Evolutionary conservation across 1,140 invertebrate species (phyloP), one percentile per base, ranked within the genome.

Genomic region (Akabosia matsudoensis): DNA sequence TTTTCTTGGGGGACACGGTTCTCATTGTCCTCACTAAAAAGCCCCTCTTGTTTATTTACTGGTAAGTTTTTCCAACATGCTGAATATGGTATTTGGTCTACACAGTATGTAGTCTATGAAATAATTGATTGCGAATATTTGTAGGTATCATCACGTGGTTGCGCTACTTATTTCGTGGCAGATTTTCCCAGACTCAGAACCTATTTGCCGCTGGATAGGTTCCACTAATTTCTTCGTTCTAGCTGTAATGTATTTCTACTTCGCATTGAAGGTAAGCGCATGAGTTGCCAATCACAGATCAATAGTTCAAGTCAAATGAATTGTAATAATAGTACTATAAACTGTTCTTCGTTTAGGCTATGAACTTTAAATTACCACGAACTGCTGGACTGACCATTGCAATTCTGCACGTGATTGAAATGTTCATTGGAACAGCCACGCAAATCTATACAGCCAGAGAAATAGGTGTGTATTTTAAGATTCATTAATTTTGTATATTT

Each of bases 101-200:
- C n/a, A n/a, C n/a, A n/a, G n/a, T n/a, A n/a, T n/a, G n/a, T n/a
- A n/a, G n/a, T 45, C 37, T 45, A 7, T 45, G 37, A 45, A 10
- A 45, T 10, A 10, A 45, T 45, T 10, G 18, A 7, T 10, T 45
- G 37, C 37, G n/a, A 45, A 56, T 56, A 30, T 4, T 28, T 70
- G 10, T 75, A 75, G 74, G 74, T 76, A 73, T 76, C 76, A 76
- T n/a, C 76, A 76, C 34, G 70, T 61, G n/a, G 33, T 73, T 14
- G 76, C 72, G 7, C 22, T 76, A 18, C 54, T 76, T n/a, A 64
- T 76, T 18, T 33, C 71, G 24, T 73, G 71, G 70, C 52, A 73
- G 22, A 67, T 76, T 24, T 72, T 64, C 54, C 71, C 76, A 0
- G 37, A 54, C 18, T 72, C 37, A 18, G 76, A 76, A 30, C 76